Evolutionary conservation across 2,888 invertebrate species (phyloP).

Genomic region (Endotricha flammealis): DNA sequence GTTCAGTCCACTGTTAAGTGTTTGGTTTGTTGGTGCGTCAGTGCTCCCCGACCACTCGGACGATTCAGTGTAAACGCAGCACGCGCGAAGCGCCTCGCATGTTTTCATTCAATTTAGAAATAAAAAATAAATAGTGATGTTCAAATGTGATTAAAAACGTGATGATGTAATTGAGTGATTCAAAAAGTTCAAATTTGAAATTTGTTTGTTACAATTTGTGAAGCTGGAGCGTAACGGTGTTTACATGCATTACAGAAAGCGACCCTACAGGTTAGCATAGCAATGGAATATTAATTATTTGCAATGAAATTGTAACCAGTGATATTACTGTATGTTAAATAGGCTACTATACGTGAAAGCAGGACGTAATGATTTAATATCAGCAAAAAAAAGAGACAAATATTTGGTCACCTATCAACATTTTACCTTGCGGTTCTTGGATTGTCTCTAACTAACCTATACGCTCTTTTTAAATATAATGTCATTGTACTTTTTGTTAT

Average conservation of each 20-base stretch:
- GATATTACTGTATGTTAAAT: too few relatives aligned
- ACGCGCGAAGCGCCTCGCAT: constrained; percentile 14
- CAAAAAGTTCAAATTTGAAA: constrained; percentile 21
- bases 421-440: too few relatives aligned
- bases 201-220: constrained; percentile 46
- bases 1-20: constrained; percentile 37
- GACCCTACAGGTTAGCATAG: constrained; percentile 61
- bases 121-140: constrained; percentile 22
- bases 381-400: too few relatives aligned
- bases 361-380: too few relatives aligned
- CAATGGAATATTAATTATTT: constrained; percentile 9
- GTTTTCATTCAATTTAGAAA: constrained; percentile 22
- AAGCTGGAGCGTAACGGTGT: constrained; percentile 74
- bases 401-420: too few relatives aligned
- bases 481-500: too few relatives aligned
- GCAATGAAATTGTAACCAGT: constrained; percentile 3
- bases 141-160: constrained; percentile 10
- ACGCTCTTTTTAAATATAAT: too few relatives aligned
- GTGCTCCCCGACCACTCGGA: constrained; percentile 51
- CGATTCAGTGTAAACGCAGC: constrained; percentile 36
- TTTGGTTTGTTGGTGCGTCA: constrained; percentile 56
- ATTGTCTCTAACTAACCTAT: too few relatives aligned
- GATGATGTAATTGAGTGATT: constrained; percentile 28
- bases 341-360: too few relatives aligned
- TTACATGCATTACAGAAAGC: constrained; percentile 77